Base-by-base conservation (phyloP, 2,888 invertebrate species). In the Phytoseiulus persimilis region DNA sequence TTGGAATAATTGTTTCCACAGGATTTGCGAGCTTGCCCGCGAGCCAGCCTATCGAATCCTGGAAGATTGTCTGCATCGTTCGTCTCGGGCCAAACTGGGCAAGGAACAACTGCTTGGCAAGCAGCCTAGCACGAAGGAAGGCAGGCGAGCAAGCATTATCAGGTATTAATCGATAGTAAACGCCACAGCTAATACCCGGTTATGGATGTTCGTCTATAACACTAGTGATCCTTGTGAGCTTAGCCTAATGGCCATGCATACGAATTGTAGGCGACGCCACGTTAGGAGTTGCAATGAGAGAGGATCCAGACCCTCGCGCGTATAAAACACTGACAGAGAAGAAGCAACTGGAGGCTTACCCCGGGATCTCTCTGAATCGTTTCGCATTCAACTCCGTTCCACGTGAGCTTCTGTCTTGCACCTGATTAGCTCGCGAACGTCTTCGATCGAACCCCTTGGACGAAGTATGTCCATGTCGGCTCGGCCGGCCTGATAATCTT, bases 161-260 rank as follows among this genome's bases (percentile, higher is more conserved):
- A 87, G 33, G 87, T 87, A 87, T 87, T 87, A 87, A 87, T 87
- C 87, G 87, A 33, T 87, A 39, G 87, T 87, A 87, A 87, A 87
- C 87, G 87, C 87, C 32, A 32, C 87, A 32, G 87, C 87, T 87
- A 87, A 87, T 87, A 45, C 87, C 87, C 32, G n/a, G 32, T 87
- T 87, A 87, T 87, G 87, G 33, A 87, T 87, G 87, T 33, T 32
- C 87, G 32, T 87, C 87, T 45, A 87, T 87, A 39, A 65, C 65
- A 65, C 65, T 18, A 65, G 65, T 65, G 65, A 65, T 65, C 65
- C 65, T 65, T 18, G 65, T 65, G 65, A 65, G 65, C 65, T 65
- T 65, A 65, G 65, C 65, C 65, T 65, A 65, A 65, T 65, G 65
- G 65, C 65, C 65, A 65, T 65, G 65, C 65, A 65, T 65, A 23